A percentile compares a stretch with the other conserved stretches of the same genome.
Evolutionary conservation across 2,888 invertebrate genomes (phyloP).

Genomic region (Nesidiocoris tenuis): DNA sequence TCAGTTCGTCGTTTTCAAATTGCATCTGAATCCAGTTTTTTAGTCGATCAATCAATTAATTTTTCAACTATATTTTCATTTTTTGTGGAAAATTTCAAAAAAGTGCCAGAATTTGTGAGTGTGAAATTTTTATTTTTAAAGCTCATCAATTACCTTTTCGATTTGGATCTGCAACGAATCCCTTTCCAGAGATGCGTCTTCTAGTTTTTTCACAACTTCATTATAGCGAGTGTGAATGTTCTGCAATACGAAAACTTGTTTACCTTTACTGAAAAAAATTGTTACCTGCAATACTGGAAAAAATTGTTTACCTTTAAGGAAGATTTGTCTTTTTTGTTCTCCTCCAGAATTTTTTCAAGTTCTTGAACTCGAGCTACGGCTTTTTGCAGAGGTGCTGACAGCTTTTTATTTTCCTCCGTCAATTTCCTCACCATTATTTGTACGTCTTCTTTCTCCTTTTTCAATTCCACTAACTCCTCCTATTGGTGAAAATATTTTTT

Average conservation of each 20-base stretch:
- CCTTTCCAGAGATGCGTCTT: constrained; percentile 64
- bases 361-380: constrained; percentile 71
- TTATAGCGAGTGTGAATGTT: constrained; percentile 52
- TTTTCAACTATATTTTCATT: too few relatives aligned
- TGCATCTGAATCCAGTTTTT: constrained; percentile 56
- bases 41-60: too few relatives aligned
- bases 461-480: constrained; percentile 75
- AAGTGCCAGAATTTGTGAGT: too few relatives aligned
- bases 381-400: constrained; percentile 70
- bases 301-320: constrained; percentile 69
- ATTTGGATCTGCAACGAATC: constrained; percentile 74
- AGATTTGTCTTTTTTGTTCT: constrained; percentile 81
- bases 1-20: constrained; percentile 75
- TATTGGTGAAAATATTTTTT: constrained; percentile 49
- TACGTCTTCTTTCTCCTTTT: constrained; percentile 76
- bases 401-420: constrained; percentile 69
- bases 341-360: constrained; percentile 72
- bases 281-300: too few relatives aligned
- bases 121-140: too few relatives aligned
- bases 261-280: too few relatives aligned
- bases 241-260: constrained; percentile 40
- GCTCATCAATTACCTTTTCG: constrained; percentile 68
- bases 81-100: too few relatives aligned
- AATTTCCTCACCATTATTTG: constrained; percentile 68
- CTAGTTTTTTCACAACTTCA: constrained; percentile 59